A percentile compares a stretch with the other conserved stretches of the same genome.
Evolutionary conservation across 1,140 invertebrate species (phyloP).

Genomic region (Centruroides sculpturatus): DNA sequence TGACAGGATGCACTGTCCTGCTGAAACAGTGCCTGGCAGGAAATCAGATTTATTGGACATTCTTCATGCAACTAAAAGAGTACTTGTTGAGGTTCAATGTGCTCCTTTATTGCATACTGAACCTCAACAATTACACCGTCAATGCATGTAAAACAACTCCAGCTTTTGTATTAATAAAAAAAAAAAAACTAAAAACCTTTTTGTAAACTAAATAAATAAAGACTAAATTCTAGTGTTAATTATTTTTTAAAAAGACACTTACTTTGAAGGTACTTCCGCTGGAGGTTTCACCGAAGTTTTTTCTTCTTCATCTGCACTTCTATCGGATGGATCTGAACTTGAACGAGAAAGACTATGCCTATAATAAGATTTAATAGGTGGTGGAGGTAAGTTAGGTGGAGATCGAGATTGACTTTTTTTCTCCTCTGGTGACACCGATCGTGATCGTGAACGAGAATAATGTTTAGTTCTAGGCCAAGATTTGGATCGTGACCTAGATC

Average conservation of each 20-base stretch:
- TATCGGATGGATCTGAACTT: slow-evolving; percentile 10
- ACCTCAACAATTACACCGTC: no score
- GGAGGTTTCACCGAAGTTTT: neutral
- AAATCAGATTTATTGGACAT: no score
- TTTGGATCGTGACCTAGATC: slow-evolving; percentile 1
- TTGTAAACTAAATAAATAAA: no score
- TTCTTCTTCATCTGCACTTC: slow-evolving; percentile 4
- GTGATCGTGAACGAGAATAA: slow-evolving; percentile 9
- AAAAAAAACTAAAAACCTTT: no score
- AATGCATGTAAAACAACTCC: no score
- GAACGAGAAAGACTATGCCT: slow-evolving; percentile 15
- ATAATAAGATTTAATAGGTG: slow-evolving; percentile 18
- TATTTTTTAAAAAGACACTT: neutral
- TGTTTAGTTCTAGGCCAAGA: slow-evolving; percentile 3
- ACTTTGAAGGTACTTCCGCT: neutral
- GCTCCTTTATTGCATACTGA: no score
- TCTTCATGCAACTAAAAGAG: no score
- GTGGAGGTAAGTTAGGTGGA: slow-evolving; percentile 3
- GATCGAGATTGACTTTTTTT: slow-evolving; percentile 1
- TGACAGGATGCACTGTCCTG: no score
- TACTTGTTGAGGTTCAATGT: no score
- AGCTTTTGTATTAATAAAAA: no score
- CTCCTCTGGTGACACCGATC: neutral
- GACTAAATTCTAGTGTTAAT: no score
- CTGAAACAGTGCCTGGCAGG: no score